Base-by-base conservation (phyloP, 2,113 vertebrate species). In the Limnothrissa miodon region DNA sequence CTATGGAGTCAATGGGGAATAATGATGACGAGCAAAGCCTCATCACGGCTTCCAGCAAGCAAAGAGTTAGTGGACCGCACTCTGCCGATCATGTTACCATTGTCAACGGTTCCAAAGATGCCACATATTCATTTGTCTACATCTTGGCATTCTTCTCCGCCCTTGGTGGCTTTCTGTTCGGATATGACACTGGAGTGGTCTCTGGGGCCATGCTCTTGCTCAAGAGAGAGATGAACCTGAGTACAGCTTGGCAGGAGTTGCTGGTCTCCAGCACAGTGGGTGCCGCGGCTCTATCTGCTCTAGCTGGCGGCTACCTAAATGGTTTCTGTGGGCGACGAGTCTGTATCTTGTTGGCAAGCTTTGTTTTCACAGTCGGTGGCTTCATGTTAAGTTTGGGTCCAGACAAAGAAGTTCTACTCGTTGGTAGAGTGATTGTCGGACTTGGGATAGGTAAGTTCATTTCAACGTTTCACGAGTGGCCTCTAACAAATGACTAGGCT, bases 101-200 rank as follows among this genome's bases (percentile, higher is more conserved):
- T 2, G 51, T 17, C 10, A 19, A 36, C 2, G 25, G 66, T 4
- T 29, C 66, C 66, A 17, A 33, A 7, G 29, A 23, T 56, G 81
- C 92, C 89, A 95, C 95, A 10, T 90, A 95, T 0, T 81, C 53
- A 59, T 97, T 98, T 85, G 88, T 98, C 48, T 95, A 94, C 13
- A 4, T 92, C 29, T 17, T 95, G 87, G 90, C 92, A 0, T 93
- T 93, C 42, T 97, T 98, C 93, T 97, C 98, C 0, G 98, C 97
- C 56, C 91, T 99, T 80, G 98, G 98, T 15, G 98, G 98, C 80
- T 97, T 99, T 84, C 95, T 99, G 45, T 99, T 99, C 85, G 98
- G 98, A 86, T 99, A 99, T 42, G 98, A 99, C 93, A 99, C 97
- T 1, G 98, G 98, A 5, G 98, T 99, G 89, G 97, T 99, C 82